Percentiles rank a stretch among this genome's conserved stretches.
Conservation (phyloP, 2,113 vertebrate species). For the Etia nguti region DNA sequence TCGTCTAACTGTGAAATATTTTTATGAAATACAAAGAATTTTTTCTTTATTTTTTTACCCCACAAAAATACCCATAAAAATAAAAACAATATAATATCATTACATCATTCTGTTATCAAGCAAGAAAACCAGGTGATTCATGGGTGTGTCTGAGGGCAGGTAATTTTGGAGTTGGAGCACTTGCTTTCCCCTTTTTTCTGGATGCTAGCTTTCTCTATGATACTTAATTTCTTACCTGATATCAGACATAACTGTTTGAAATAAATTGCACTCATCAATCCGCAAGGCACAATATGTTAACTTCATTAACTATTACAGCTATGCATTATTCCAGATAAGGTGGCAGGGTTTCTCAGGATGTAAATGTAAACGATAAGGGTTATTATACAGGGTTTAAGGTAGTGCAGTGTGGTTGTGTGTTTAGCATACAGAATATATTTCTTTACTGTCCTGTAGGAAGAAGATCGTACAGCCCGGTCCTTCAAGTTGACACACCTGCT, state of each 20-base stretch:
- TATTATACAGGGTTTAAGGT: background rate
- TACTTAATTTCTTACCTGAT: accelerated
- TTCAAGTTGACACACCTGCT: background rate
- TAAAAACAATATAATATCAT: no score
- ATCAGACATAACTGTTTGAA: accelerated
- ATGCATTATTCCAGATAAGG: accelerated
- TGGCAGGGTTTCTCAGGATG: background rate
- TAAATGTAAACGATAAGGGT: accelerated
- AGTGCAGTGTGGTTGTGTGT: accelerated
- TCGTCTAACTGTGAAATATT: no score
- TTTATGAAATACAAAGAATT: no score
- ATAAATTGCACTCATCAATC: accelerated
- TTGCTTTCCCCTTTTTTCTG: background rate
- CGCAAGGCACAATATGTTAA: accelerated
- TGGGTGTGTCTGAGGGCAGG: background rate
- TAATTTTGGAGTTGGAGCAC: accelerated
- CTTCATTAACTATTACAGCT: background rate
- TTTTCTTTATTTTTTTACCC: no score
- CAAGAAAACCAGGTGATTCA: no score
- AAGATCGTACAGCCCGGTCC: background rate
- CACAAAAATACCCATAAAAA: no score
- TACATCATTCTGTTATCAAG: no score
- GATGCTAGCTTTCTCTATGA: background rate
- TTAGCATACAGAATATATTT: background rate
- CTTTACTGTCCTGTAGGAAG: background rate